Evolutionary conservation across 2,113 vertebrate genomes (phyloP).

Genomic region (Bungarus multicinctus): DNA sequence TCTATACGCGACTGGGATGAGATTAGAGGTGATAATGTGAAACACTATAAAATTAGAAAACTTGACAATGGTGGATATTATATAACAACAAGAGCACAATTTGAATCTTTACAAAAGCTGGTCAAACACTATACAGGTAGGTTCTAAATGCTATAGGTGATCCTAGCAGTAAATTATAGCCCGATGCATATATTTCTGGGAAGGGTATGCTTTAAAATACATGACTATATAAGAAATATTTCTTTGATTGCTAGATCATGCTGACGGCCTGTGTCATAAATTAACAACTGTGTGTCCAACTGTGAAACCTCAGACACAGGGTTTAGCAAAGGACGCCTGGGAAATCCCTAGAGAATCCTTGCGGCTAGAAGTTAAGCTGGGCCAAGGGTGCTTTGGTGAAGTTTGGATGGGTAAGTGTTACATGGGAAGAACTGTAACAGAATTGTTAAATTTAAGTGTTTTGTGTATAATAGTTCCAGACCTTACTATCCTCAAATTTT

Average conservation of each 20-base stretch:
- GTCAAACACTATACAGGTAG: slow-evolving; percentile 97
- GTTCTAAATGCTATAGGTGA: neutral
- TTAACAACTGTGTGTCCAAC: slow-evolving; percentile 95
- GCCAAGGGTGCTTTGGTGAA: slow-evolving; percentile 98
- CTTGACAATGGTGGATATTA: slow-evolving; percentile 98
- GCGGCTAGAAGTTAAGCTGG: slow-evolving; percentile 92
- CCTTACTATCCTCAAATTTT: neutral
- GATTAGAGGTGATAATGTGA: slow-evolving; percentile 94
- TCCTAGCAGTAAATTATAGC: neutral
- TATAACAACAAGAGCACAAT: slow-evolving; percentile 96
- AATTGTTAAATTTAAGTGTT: neutral
- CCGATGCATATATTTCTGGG: neutral
- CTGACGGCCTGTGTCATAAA: slow-evolving; percentile 94
- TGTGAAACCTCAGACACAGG: slow-evolving; percentile 98
- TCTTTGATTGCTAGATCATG: slow-evolving; percentile 80
- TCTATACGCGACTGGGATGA: slow-evolving; percentile 99
- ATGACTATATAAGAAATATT: slow-evolving; percentile 7
- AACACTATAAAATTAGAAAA: slow-evolving; percentile 99
- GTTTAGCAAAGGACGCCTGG: slow-evolving; percentile 97
- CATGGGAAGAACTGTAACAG: no score
- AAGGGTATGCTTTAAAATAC: neutral
- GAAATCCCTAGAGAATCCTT: slow-evolving; percentile 97
- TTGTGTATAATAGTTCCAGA: neutral
- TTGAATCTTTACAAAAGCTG: slow-evolving; percentile 93
- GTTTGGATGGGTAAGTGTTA: slow-evolving; percentile 96